These are phyloP conservation scores for Smutsia gigantea DNA, from an alignment of 2,797 vertebrate species.

Conservation along the genomic window DNA sequence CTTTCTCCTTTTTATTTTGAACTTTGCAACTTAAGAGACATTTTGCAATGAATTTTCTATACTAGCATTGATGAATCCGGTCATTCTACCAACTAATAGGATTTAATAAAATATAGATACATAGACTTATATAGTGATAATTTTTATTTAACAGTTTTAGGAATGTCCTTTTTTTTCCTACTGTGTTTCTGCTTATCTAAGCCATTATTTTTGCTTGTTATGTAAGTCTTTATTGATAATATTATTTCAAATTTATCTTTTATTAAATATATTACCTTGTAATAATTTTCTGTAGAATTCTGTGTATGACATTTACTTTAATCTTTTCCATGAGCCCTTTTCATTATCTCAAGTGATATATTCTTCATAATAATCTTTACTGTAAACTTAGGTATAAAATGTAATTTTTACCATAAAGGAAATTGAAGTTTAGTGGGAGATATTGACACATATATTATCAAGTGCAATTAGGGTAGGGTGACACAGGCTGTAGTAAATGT, in stretches of 20 bases:
- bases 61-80: background rate
- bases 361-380: background rate
- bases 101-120: background rate
- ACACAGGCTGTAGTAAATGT: background rate
- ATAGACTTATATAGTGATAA: background rate
- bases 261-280: background rate
- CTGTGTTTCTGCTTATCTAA: background rate
- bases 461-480: background rate
- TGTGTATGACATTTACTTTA: background rate
- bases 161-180: background rate
- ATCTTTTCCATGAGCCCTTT: background rate
- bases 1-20: background rate
- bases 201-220: background rate
- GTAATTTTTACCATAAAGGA: background rate
- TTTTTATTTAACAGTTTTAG: conserved; percentile 23
- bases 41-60: background rate
- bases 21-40: background rate
- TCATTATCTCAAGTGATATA: background rate
- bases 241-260: background rate
- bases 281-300: background rate
- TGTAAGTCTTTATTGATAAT: background rate
- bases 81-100: background rate
- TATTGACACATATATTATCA: background rate
- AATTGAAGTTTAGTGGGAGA: background rate
- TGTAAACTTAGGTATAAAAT: background rate